Percentiles rank a stretch among this genome's conserved stretches.
Conservation (phyloP, 2,888 invertebrate genomes). For the Saturnia japonica region DNA sequence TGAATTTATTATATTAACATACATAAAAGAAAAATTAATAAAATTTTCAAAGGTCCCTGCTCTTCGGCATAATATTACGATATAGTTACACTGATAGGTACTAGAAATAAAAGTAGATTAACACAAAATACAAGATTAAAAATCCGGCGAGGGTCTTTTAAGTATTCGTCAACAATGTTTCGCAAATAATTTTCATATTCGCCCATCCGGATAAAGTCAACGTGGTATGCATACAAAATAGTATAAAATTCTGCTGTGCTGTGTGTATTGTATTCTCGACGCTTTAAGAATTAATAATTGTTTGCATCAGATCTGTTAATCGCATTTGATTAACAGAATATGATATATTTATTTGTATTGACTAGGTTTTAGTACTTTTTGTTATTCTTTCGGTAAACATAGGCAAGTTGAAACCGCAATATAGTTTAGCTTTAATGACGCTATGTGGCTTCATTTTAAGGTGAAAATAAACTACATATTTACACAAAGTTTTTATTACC, state of each 20-base stretch:
- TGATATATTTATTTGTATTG: not conserved
- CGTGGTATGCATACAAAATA: constrained; percentile 7
- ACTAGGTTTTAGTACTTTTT: too few species aligned
- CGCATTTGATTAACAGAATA: not conserved
- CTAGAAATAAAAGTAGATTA: not conserved
- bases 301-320: not conserved
- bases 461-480: too few species aligned
- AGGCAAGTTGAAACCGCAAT: too few species aligned
- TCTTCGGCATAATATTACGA: not conserved
- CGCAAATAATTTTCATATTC: constrained; percentile 13
- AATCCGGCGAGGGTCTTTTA: not conserved
- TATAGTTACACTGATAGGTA: not conserved
- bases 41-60: not conserved
- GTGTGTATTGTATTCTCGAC: not conserved
- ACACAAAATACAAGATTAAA: not conserved
- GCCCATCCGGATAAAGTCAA: constrained; percentile 3
- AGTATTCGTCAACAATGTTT: not conserved
- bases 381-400: too few species aligned
- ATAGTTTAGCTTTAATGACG: too few species aligned
- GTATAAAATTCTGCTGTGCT: not conserved
- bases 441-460: too few species aligned
- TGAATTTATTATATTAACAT: too few species aligned
- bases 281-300: constrained; percentile 8
- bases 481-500: too few species aligned
- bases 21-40: not conserved